phyloP scores from a whole-genome alignment of 64 coral and sea anemone genomes.

The Dendrophyllia cribrosa region DNA sequence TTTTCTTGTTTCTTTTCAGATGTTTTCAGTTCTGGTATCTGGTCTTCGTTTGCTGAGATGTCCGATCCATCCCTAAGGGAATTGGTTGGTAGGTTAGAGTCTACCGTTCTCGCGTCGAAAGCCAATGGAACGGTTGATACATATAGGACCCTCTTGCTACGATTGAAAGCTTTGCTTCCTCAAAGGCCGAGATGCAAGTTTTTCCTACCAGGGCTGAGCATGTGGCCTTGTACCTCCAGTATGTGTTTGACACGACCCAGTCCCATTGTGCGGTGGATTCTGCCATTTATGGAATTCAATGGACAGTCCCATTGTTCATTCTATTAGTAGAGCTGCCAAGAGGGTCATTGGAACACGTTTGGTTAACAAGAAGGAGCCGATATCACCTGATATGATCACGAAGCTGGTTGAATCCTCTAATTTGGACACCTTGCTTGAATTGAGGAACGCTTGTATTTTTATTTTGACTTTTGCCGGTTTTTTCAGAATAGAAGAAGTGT shows the following conservation, averaged over 20 bases:
- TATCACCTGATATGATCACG: not conserved
- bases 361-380: constrained; percentile 22
- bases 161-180: constrained; percentile 19
- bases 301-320: not conserved
- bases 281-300: constrained; percentile 36
- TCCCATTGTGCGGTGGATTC: not conserved
- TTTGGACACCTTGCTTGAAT: not conserved
- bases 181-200: not conserved
- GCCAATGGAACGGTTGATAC: not conserved
- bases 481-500: constrained; percentile 20
- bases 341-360: not conserved
- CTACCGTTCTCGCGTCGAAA: not conserved
- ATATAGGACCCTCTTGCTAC: not conserved
- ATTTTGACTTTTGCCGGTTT: constrained; percentile 33
- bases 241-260: not conserved
- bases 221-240: constrained; percentile 27
- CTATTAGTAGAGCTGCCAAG: constrained; percentile 9
- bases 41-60: not conserved
- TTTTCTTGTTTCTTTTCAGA: not conserved
- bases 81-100: not conserved
- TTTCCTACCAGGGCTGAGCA: constrained; percentile 1
- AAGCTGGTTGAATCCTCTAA: not conserved
- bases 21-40: not conserved
- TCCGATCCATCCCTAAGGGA: not conserved
- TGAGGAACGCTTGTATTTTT: constrained; percentile 14